Base-by-base conservation (phyloP, 1,140 invertebrate species). In the Aphelinus atriplicis region DNA sequence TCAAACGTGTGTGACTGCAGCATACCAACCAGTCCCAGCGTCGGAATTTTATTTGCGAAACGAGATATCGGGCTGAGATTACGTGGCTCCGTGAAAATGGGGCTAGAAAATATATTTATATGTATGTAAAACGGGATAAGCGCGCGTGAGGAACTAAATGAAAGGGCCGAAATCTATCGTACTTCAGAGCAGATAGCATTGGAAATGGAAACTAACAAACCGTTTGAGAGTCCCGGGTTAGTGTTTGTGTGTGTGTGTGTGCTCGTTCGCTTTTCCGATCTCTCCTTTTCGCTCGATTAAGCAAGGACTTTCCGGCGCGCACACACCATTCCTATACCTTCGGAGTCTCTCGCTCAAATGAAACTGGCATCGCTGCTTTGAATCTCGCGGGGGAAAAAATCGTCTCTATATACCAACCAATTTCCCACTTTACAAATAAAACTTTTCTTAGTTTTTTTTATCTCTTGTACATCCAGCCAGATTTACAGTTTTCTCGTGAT, bases 231-330 rank as follows among this genome's bases (percentile, higher is more conserved):
- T 48, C 10, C 10, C 56, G 10, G 48, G 26, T 26, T 26, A 26
- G 26, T 58, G 55, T 57, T 68, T 5, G 3, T 10, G 10, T 3
- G n/a, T 2, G 10, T 46, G 47, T 66, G 56, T 58, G 53, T 72
- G 56, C 48, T 68, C 55, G 46, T 10, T 45, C 10, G 0, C 45
- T 67, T 43, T 50, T 42, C 42, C 7, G 1, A 7, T 57, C 55
- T 46, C 45, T 46, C 3, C 65, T 46, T 67, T 57, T 67, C 53
- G 43, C 6, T 1, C 57, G 72, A 67, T 67, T 73, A 67, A 60
- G 7, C 72, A 47, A 45, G 45, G 47, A 72, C 62, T 46, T 51
- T 2, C 1, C 55, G 26, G 62, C 65, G 55, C 45, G 65, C 61
- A 71, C 53, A 58, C 62, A 6, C 53, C 51, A 56, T 26, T 26